Evolutionary conservation across 2,113 vertebrate species (phyloP).

Genomic region (Menidia beryllina): DNA sequence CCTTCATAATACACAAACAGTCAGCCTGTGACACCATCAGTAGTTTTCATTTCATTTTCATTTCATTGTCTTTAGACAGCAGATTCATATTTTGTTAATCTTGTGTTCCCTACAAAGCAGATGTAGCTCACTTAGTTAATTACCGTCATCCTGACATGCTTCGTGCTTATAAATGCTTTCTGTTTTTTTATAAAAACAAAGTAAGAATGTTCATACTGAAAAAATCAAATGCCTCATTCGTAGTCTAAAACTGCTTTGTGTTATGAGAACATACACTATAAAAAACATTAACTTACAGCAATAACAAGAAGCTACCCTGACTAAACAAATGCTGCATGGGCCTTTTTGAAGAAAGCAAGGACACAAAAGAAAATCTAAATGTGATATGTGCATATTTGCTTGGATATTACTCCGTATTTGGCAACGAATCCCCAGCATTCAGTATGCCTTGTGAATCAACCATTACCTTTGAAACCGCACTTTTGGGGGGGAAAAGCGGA

Average conservation of each 20-base stretch:
- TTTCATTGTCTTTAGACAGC: background rate
- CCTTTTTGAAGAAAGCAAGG: background rate
- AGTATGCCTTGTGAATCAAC: too few species aligned
- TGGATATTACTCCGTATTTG: background rate
- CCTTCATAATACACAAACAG: conserved; percentile 15
- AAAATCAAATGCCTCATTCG: conserved; percentile 26
- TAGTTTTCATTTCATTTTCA: too few species aligned
- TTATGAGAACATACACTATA: background rate
- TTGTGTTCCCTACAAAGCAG: conserved; percentile 42
- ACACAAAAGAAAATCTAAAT: background rate
- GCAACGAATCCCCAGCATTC: background rate
- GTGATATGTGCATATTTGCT: background rate
- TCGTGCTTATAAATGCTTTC: conserved; percentile 35
- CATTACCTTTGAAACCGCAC: background rate
- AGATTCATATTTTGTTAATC: background rate
- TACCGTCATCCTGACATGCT: conserved; percentile 72
- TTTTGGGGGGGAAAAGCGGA: too few species aligned
- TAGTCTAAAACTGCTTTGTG: background rate
- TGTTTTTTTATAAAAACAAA: background rate
- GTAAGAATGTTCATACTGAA: conserved; percentile 12
- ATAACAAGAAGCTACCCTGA: background rate
- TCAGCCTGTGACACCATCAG: too few species aligned
- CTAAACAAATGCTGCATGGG: background rate
- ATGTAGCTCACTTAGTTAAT: conserved; percentile 74
- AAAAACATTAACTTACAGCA: background rate